Conservation (phyloP, 2,797 vertebrate genomes). For the Meda fulgida region DNA sequence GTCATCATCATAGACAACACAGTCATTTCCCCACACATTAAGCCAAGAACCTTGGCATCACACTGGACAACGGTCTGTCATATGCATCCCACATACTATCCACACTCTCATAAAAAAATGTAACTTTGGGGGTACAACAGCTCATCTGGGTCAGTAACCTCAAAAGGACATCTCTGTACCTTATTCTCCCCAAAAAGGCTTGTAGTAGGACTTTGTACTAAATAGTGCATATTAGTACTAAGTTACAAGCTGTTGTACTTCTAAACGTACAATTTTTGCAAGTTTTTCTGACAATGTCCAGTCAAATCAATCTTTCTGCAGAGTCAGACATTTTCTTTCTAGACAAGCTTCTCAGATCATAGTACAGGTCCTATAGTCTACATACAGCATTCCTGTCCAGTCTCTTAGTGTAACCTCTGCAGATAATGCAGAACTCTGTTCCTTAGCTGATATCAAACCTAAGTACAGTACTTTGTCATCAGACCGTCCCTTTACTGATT, state of each 20-base stretch:
- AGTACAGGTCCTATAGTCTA: background rate
- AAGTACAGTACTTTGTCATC: background rate
- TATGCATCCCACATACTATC: slow-evolving; percentile 1
- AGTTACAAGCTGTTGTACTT: background rate
- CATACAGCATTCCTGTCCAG: too few relatives aligned
- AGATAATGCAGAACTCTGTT: background rate
- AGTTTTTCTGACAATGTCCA: background rate
- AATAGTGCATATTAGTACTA: background rate
- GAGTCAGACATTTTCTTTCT: background rate
- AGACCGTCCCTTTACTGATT: background rate
- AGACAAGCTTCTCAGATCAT: background rate
- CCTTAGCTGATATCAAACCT: background rate
- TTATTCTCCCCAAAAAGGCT: background rate
- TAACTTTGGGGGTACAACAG: background rate
- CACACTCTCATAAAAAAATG: background rate
- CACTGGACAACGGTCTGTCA: slow-evolving; percentile 9
- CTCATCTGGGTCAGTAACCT: background rate
- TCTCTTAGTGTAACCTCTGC: background rate
- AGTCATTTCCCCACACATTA: slow-evolving; percentile 14
- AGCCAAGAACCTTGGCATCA: slow-evolving; percentile 21
- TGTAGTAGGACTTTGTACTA: background rate
- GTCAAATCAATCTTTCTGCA: background rate
- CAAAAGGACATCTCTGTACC: background rate
- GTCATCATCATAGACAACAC: slow-evolving; percentile 6
- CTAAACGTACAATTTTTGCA: background rate